Evolutionary conservation across 2,797 vertebrate species (phyloP), one percentile per base, ranked within the genome.

Genomic region (Meda fulgida): DNA sequence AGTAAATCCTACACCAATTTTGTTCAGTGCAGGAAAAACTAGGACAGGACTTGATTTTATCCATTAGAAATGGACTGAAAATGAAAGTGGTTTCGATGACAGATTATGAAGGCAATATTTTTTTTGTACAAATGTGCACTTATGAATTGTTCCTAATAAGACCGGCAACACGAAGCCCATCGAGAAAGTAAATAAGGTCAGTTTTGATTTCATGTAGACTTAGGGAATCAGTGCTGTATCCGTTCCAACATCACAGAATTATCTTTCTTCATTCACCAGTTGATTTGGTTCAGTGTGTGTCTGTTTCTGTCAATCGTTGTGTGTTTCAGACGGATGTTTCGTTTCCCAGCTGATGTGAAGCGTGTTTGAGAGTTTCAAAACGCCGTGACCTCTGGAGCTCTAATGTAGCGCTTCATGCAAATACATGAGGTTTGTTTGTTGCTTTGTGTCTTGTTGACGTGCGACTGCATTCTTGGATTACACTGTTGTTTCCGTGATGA

Each of bases 391-490:
- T 60, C 75, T 38, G 21, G 21, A 58, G 31, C 34, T 60, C 23
- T 77, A 77, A 77, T 26, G 73, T 38, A 38, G 51, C 34, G 13
- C 75, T 78, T 78, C 43, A 85, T 51, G 78, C 84, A 73, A 73
- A 66, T 79, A 65, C n/a, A 38, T 1, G 38, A 46, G 77, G 58
- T 65, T 63, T 63, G 58, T 78, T 78, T 65, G 58, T 78, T 29
- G 8, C 76, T 65, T 10, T 7, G 58, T 63, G 75, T 43, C 36
- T 43, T 29, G 76, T 43, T 78, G 73, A 55, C 19, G 5, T 26
- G 53, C 3, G 23, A 65, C 60, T 65, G 0, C 55, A 36, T 31
- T 19, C 46, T 75, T 53, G 11, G 48, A 23, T 55, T 36, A 36
- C 73, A 38, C 51, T 7, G 34, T 29, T 36, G 72, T 36, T 43